Evolutionary conservation across 2,888 invertebrate species (phyloP).

Genomic region (Microctonus hyperodae): DNA sequence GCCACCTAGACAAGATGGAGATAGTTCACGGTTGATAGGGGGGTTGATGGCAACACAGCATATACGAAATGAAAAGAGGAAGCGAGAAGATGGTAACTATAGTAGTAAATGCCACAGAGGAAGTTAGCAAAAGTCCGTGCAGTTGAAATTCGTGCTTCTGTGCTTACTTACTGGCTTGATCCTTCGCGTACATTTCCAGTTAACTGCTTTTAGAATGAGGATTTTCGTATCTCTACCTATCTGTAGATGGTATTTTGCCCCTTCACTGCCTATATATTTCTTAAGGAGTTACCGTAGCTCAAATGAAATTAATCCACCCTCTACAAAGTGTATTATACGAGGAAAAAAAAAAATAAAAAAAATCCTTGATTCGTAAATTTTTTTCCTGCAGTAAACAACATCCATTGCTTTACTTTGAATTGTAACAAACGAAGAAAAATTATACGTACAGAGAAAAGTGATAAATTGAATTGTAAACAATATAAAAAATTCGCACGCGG

Average conservation of each 20-base stretch:
- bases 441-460: not conserved
- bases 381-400: too few species aligned
- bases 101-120: not conserved
- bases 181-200: not conserved
- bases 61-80: not conserved
- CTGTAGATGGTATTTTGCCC: not conserved
- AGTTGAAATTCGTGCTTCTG: not conserved
- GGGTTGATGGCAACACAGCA: not conserved
- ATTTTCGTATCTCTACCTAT: not conserved
- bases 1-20: conserved; percentile 17
- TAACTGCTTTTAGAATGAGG: not conserved
- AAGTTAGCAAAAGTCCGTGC: not conserved
- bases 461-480: not conserved
- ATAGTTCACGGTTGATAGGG: conserved; percentile 8
- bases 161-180: not conserved
- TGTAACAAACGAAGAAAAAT: not conserved
- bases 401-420: not conserved
- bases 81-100: not conserved
- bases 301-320: not conserved
- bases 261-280: not conserved
- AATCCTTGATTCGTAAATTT: too few species aligned
- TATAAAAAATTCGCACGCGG: not conserved
- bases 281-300: not conserved
- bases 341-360: not conserved
- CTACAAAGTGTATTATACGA: not conserved